phyloP scores from a whole-genome alignment of 2,888 invertebrate species.

The Ctena decussata region DNA sequence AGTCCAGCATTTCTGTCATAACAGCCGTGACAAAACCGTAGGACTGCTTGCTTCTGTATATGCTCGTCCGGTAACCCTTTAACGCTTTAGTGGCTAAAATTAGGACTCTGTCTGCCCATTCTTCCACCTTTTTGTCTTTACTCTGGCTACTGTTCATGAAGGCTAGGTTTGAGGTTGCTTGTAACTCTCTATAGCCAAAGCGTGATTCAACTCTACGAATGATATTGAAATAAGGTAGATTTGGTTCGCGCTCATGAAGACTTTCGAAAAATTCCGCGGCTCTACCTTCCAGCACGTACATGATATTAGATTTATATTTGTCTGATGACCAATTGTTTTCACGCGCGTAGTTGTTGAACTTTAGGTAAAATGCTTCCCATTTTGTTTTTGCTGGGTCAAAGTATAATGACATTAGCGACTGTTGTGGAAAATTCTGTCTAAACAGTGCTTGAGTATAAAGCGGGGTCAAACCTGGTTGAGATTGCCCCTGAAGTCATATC shows the following conservation, averaged over 20 bases:
- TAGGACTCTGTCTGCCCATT: constrained; percentile 26
- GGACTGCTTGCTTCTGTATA: constrained; percentile 17
- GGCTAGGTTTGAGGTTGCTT: constrained; percentile 12
- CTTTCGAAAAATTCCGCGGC: constrained; percentile 21
- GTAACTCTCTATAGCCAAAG: constrained; percentile 15
- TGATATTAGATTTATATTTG: not conserved
- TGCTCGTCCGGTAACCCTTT: not conserved
- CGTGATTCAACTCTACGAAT: not conserved
- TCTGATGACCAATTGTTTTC: not conserved
- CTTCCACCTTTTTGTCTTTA: not conserved
- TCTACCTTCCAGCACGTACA: not conserved
- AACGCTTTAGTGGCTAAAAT: not conserved
- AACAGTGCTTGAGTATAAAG: no score
- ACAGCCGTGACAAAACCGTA: constrained; percentile 4
- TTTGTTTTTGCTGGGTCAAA: not conserved
- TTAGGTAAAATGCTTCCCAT: constrained; percentile 3
- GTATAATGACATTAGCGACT: not conserved
- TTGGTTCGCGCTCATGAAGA: not conserved
- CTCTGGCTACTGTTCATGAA: constrained; percentile 1
- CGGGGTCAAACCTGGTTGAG: no score
- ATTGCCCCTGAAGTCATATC: no score
- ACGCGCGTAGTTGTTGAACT: constrained; percentile 4
- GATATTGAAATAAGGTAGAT: not conserved
- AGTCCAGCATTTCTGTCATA: constrained; percentile 12
- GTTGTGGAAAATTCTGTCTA: no score